Evolutionary conservation across 2,888 invertebrate genomes (phyloP), one percentile per base, ranked within the genome.

Genomic region (Dryobotodes eremita): DNA sequence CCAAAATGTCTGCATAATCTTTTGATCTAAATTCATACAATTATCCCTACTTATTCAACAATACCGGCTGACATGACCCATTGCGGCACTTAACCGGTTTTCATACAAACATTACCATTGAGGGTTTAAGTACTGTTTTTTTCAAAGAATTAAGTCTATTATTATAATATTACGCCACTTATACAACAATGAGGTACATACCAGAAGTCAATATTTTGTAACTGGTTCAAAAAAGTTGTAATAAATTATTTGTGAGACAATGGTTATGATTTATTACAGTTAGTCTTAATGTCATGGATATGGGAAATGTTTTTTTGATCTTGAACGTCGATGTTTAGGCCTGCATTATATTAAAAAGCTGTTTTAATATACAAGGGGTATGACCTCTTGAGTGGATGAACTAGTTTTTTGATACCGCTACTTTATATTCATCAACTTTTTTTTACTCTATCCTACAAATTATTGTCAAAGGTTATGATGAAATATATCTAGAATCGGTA

Each of bases 91-190:
- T 57, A 85, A 86, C 89, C 88, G 89, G 89, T 89, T 89, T 82
- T 5, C 62, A 82, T 80, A 76, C 82, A 87, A 84, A 83, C 61
- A 80, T 73, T 55, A 74, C 48, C 79, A 85, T 80, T 76, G 65
- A 83, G 86, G 87, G 88, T 89, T 89, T 91, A 89, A 90, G 81
- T 89, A 83, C 80, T 87, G 86, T 89, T 68, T 86, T 90, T 86
- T 88, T 85, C 31, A 82, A 84, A 89, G 82, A 86, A 88, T 89
- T 85, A 85, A 89, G 90, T 92, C 88, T 85, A 93, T 92, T 92
- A 92, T 92, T 93, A 90, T 85, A 92, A 92, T 91, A 93, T 93
- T 92, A 94, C 90, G 92, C 91, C 90, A 93, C 93, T 93, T 93
- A 84, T 82, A 73, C 74, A 87, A 93, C 93, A 93, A 93, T 91